Conservation (phyloP, 2,797 vertebrate species). For the Sarcoramphus papa region DNA sequence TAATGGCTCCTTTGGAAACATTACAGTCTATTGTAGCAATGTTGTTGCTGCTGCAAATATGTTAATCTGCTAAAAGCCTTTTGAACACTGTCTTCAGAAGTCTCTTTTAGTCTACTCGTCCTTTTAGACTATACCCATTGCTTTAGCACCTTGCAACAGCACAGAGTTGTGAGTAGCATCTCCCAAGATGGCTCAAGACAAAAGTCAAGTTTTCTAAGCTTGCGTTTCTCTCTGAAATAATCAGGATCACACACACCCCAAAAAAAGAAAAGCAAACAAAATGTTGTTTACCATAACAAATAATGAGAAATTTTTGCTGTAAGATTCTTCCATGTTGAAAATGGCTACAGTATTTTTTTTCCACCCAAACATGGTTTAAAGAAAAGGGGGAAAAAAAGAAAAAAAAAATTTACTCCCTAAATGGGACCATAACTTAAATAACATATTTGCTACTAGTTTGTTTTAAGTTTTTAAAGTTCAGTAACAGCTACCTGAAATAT, state of each 20-base stretch:
- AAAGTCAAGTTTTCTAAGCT: background rate
- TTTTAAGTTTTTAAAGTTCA: background rate
- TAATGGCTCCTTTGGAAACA: constrained; percentile 44
- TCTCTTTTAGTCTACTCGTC: background rate
- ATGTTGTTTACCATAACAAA: background rate
- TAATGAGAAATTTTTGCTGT: background rate
- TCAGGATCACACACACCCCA: background rate
- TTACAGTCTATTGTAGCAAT: background rate
- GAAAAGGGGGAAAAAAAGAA: background rate
- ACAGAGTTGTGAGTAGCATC: background rate
- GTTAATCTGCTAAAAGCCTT: constrained; percentile 38
- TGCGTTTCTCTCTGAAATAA: background rate
- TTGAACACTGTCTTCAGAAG: background rate
- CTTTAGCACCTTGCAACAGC: background rate
- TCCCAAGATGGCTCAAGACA: background rate
- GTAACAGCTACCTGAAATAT: background rate
- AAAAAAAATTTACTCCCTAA: background rate
- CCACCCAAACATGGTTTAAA: background rate
- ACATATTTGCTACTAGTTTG: background rate
- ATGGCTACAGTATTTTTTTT: background rate
- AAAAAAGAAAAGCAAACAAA: background rate
- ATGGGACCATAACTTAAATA: background rate
- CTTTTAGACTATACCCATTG: background rate
- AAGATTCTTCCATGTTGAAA: background rate
- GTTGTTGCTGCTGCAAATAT: background rate